Base-by-base conservation (phyloP, 2,797 vertebrate species). In the Catostomus latipinnis region DNA sequence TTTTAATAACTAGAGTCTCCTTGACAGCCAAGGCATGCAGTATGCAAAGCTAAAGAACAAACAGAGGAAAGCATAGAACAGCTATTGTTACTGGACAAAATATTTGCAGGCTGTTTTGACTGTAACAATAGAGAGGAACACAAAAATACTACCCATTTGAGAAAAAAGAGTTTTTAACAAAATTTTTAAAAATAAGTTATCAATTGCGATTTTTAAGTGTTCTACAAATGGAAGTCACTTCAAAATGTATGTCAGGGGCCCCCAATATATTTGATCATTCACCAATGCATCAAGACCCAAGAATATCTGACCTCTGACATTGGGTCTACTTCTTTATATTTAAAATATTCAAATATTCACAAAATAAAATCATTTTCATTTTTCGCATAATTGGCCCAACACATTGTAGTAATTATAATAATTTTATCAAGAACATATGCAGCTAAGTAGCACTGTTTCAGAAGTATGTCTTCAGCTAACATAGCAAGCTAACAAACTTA, bases 1-100 rank as follows among this genome's bases (percentile, higher is more conserved):
- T 90, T 90, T 93, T 93, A 93, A 93, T 93, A 91, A 93, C 89
- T 90, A 86, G 89, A 90, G 88, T 86, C 85, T 84, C 85, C 84
- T 91, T 90, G 85, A 88, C 84, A 90, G 92, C 87, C 90, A 86
- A 92, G 85, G 86, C 75, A 70, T 86, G 78, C 77, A 57, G 62
- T 78, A 50, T 22, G 61, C 46, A 81, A 70, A 52, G 73, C 83
- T 81, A 34, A 34, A 34, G 34, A 34, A 83, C 88, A 88, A 91
- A 88, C 70, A 83, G 74, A 85, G 82, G 57, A 79, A 45, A 62
- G 52, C 52, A 54, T 66, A 60, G 67, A 45, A 43, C 45, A 60
- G 49, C 71, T 69, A 68, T 81, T 74, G 63, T 61, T 69, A 54
- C 60, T 67, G 63, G 57, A 34, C 9, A 49, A 58, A n/a, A 48